These are phyloP conservation scores for Crematogaster levior DNA, from an alignment of 2,888 invertebrate genomes.

Conservation along the genomic window DNA sequence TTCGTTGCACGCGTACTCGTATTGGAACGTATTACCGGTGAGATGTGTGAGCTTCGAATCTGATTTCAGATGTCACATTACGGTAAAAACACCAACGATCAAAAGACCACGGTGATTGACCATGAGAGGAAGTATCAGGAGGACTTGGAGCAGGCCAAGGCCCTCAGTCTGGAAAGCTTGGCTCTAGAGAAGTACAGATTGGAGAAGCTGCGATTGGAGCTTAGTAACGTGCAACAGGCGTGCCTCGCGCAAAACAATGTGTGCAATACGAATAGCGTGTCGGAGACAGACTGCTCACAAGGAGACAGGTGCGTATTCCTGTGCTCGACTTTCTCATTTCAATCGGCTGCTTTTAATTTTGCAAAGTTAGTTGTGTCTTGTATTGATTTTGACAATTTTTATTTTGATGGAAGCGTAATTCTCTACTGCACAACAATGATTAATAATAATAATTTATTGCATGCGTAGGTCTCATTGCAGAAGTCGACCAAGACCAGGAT, in stretches of 20 bases:
- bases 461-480: slow-evolving; percentile 85
- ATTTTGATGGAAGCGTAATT: not conserved
- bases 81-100: slow-evolving; percentile 78
- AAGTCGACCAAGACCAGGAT: slow-evolving; percentile 88
- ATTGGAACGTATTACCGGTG: no score
- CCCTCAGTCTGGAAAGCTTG: slow-evolving; percentile 94
- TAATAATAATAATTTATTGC: not conserved
- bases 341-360: not conserved
- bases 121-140: slow-evolving; percentile 94
- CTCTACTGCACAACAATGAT: not conserved
- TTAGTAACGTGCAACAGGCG: slow-evolving; percentile 70
- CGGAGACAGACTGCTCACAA: slow-evolving; percentile 77
- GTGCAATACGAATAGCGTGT: slow-evolving; percentile 67
- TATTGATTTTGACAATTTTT: not conserved
- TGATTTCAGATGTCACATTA: slow-evolving; percentile 82
- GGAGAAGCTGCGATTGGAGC: slow-evolving; percentile 87
- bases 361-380: not conserved
- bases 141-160: slow-evolving; percentile 95
- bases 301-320: slow-evolving; percentile 77
- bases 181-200: slow-evolving; percentile 93
- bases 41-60: no score
- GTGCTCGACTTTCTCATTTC: not conserved
- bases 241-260: slow-evolving; percentile 64
- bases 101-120: slow-evolving; percentile 86
- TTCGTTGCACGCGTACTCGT: not conserved